Conservation (phyloP, 1,140 invertebrate genomes). For the Zaprionus camerounensis region DNA sequence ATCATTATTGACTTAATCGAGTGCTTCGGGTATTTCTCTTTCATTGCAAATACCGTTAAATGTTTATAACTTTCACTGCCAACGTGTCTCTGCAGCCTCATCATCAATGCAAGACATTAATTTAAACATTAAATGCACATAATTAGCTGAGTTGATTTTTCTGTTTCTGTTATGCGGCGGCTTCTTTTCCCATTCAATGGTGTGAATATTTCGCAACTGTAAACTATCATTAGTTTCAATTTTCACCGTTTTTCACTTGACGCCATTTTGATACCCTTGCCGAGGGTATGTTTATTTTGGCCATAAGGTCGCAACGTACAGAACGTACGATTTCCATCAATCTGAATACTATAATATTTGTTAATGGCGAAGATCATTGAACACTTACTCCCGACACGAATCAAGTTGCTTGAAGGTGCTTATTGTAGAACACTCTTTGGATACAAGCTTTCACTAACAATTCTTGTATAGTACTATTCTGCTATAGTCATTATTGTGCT, state of each 20-base stretch:
- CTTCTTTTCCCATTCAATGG: constrained; percentile 9
- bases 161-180: constrained; percentile 32
- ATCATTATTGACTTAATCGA: constrained; percentile 39
- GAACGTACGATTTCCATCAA: neutral
- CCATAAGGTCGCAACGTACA: constrained; percentile 57
- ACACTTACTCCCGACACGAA: neutral
- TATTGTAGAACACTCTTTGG: neutral
- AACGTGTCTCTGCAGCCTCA: constrained; percentile 18
- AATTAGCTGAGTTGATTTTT: constrained; percentile 63
- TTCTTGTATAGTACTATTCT: no score
- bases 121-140: constrained; percentile 76
- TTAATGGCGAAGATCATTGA: neutral
- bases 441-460: neutral
- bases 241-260: neutral
- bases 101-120: constrained; percentile 70
- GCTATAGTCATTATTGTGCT: neutral
- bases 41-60: constrained; percentile 48
- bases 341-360: neutral
- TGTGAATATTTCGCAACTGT: constrained; percentile 7
- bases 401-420: neutral
- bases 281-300: neutral
- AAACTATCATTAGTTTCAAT: constrained; percentile 6
- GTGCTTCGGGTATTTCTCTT: constrained; percentile 35
- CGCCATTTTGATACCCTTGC: neutral
- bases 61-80: constrained; percentile 70